Percentiles rank a stretch among this genome's conserved stretches.
Evolutionary conservation across 2,888 invertebrate genomes (phyloP).

Genomic region (Calameuta idolon): DNA sequence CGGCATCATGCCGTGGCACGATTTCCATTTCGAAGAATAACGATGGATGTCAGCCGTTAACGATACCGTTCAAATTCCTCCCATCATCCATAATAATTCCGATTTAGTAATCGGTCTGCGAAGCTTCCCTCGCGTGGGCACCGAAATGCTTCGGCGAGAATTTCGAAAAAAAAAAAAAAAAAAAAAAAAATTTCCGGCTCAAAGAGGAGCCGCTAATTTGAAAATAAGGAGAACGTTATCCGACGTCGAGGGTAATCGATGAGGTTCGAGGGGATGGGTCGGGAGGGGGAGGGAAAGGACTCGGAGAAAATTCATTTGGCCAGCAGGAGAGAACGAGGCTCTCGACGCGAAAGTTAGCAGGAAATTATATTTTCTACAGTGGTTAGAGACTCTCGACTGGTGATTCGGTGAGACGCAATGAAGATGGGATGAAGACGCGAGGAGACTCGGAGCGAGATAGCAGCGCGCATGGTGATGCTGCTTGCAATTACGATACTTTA

Average conservation of each 20-base stretch:
- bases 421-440: constrained; percentile 15
- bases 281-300: too few relatives aligned
- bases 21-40: constrained; percentile 48
- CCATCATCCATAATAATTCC: neutral
- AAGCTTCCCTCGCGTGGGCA: neutral
- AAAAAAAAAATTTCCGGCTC: neutral
- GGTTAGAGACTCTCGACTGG: constrained; percentile 18
- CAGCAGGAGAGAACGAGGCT: constrained; percentile 19
- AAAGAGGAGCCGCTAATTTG: neutral
- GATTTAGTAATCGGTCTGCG: neutral
- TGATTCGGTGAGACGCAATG: constrained; percentile 21
- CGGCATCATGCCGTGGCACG: constrained; percentile 48
- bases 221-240: neutral
- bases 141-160: neutral
- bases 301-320: constrained; percentile 31
- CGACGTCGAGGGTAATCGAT: neutral
- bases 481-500: constrained; percentile 63
- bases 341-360: constrained; percentile 53
- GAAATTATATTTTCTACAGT: constrained; percentile 56
- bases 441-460: constrained; percentile 21
- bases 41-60: constrained; percentile 28
- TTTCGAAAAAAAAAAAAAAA: neutral
- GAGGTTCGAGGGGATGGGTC: neutral
- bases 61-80: neutral
- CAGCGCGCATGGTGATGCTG: constrained; percentile 37